Evolutionary conservation across 2,888 invertebrate genomes (phyloP).

Genomic region (Dryomyza anilis): DNA sequence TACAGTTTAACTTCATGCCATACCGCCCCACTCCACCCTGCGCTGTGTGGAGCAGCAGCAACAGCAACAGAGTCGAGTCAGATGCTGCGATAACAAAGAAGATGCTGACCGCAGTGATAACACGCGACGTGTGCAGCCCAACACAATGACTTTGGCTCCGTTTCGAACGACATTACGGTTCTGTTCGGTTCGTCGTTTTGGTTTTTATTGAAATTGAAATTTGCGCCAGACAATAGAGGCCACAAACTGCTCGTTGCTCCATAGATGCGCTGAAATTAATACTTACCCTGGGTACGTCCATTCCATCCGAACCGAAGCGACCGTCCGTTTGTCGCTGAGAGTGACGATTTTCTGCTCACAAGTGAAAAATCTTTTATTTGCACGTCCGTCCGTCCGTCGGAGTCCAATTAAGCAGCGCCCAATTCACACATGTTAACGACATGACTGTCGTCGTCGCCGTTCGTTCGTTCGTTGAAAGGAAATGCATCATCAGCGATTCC

Average conservation of each 20-base stretch:
- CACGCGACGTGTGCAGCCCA: conserved; percentile 12
- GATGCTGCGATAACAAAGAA: conserved; percentile 43
- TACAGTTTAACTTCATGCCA: no score
- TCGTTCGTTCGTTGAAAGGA: conserved; percentile 46
- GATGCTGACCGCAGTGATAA: conserved; percentile 46
- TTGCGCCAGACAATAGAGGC: conserved; percentile 12
- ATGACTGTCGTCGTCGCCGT: neutral
- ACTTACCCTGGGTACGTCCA: neutral
- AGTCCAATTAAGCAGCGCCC: conserved; percentile 22
- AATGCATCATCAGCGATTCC: conserved; percentile 52
- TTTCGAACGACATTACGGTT: neutral
- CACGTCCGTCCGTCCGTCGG: neutral
- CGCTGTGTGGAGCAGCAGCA: no score
- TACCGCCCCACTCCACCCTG: no score
- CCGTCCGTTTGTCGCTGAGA: no score
- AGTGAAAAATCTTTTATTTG: conserved; percentile 10
- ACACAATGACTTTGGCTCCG: neutral
- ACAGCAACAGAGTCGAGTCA: neutral
- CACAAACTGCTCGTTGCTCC: neutral
- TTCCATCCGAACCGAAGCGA: neutral
- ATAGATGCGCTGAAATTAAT: conserved; percentile 7
- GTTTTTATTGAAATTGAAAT: conserved; percentile 20
- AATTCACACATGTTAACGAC: conserved; percentile 14
- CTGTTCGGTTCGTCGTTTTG: neutral
- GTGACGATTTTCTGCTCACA: no score